These are phyloP conservation scores for Araneus ventricosus DNA, from an alignment of 1,140 invertebrate genomes.

Conservation along the genomic window DNA sequence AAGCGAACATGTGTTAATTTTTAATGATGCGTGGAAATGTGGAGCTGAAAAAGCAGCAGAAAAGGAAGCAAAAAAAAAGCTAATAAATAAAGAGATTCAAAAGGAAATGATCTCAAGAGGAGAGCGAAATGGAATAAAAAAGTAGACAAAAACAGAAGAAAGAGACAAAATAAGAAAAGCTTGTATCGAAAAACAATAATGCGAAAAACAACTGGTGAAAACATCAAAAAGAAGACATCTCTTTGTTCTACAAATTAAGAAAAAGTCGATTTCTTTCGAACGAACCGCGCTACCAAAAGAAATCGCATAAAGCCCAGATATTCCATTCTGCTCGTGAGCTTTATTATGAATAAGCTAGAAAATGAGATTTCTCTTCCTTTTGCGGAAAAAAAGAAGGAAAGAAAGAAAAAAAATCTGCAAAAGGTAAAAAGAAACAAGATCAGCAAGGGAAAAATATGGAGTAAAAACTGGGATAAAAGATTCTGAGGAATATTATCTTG, in stretches of 20 bases:
- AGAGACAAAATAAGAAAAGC: not conserved
- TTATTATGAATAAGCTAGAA: slow-evolving; percentile 68
- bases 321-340: slow-evolving; percentile 55
- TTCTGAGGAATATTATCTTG: slow-evolving; percentile 60
- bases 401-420: slow-evolving; percentile 12
- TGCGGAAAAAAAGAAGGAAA: not conserved
- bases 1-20: slow-evolving; percentile 5
- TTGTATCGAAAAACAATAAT: slow-evolving; percentile 58
- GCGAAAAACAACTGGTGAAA: slow-evolving; percentile 48
- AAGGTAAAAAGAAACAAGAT: slow-evolving; percentile 44
- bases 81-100: slow-evolving; percentile 27
- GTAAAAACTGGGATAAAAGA: slow-evolving; percentile 41
- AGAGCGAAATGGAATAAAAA: not conserved
- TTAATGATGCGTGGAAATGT: slow-evolving; percentile 19
- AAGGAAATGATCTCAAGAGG: not conserved
- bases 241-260: slow-evolving; percentile 69
- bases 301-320: slow-evolving; percentile 47
- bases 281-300: slow-evolving; percentile 26
- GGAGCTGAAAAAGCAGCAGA: not conserved
- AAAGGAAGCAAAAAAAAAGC: not conserved
- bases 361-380: slow-evolving; percentile 59
- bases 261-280: slow-evolving; percentile 48
- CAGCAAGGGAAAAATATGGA: slow-evolving; percentile 7
- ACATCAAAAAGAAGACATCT: slow-evolving; percentile 49
- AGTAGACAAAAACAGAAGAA: not conserved